A percentile compares a stretch with the other conserved stretches of the same genome.
Conservation (phyloP, 2,888 invertebrate genomes). For the Synergus japonicus region DNA sequence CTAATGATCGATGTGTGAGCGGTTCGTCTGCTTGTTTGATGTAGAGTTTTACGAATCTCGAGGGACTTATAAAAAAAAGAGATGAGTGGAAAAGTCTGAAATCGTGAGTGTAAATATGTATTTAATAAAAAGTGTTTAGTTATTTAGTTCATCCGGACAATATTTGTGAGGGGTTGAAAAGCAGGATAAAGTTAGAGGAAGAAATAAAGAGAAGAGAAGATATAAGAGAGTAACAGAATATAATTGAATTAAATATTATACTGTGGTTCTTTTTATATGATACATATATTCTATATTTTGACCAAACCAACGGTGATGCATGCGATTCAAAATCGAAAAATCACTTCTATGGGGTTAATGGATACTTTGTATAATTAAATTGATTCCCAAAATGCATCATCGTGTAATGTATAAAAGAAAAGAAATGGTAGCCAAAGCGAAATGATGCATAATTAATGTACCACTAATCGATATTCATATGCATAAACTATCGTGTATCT, state of each 20-base stretch:
- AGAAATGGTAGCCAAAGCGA: conserved; percentile 32
- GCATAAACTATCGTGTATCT: conserved; percentile 29
- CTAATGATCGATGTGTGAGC: not conserved
- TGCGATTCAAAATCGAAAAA: conserved; percentile 13
- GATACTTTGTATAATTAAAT: conserved; percentile 35
- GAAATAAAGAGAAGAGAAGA: conserved; percentile 2
- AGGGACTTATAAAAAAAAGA: not conserved
- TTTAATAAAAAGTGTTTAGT: conserved; percentile 30
- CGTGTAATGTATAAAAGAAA: conserved; percentile 27
- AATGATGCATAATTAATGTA: conserved; percentile 33
- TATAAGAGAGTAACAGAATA: conserved; percentile 8
- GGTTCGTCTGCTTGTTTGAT: not conserved
- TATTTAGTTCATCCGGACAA: conserved; percentile 38
- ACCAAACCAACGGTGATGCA: conserved; percentile 12
- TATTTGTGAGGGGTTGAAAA: conserved; percentile 11
- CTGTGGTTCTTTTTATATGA: conserved; percentile 38
- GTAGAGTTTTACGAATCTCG: not conserved
- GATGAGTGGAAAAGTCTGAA: conserved; percentile 16
- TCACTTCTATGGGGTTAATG: conserved; percentile 3
- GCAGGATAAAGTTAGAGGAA: not conserved
- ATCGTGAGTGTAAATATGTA: conserved; percentile 38
- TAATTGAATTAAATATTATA: conserved; percentile 37
- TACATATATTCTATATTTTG: conserved; percentile 40
- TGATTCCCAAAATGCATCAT: conserved; percentile 20
- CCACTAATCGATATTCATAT: conserved; percentile 36